phyloP scores from a whole-genome alignment of 1,140 invertebrate species.

The Pseudomyrmex gracilis region DNA sequence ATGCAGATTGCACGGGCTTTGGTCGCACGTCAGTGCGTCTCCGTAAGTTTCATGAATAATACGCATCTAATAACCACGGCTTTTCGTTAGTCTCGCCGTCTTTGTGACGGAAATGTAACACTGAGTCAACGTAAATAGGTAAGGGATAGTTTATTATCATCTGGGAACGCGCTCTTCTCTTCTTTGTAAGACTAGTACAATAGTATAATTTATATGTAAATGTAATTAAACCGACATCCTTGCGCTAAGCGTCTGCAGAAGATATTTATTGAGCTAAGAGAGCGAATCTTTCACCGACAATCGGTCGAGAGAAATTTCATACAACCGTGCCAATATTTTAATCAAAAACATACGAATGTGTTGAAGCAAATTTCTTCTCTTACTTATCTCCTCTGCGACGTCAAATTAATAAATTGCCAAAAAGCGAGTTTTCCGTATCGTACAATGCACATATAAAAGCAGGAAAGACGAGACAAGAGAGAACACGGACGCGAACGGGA shows the following conservation, averaged over 20 bases:
- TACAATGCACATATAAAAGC: slow-evolving; percentile 6
- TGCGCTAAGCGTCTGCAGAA: slow-evolving; percentile 17
- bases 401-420: slow-evolving; percentile 69
- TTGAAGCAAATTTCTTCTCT: slow-evolving; percentile 40
- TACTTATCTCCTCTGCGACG: slow-evolving; percentile 36
- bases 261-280: slow-evolving; percentile 26
- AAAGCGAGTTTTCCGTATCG: slow-evolving; percentile 59
- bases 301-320: slow-evolving; percentile 15
- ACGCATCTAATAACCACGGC: slow-evolving; percentile 22
- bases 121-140: slow-evolving; percentile 43
- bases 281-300: slow-evolving; percentile 18
- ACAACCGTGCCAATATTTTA: slow-evolving; percentile 33
- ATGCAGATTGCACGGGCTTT: slow-evolving; percentile 4
- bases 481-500: background rate
- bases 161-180: slow-evolving; percentile 17
- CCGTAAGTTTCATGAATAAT: slow-evolving; percentile 28
- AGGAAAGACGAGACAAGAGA: slow-evolving; percentile 5
- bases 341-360: slow-evolving; percentile 24
- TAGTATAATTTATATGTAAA: slow-evolving; percentile 55
- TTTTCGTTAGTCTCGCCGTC: slow-evolving; percentile 31
- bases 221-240: slow-evolving; percentile 53
- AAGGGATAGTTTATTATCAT: slow-evolving; percentile 43
- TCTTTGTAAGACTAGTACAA: slow-evolving; percentile 44
- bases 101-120: slow-evolving; percentile 38
- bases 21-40: background rate